A percentile compares a stretch with the other conserved stretches of the same genome.
Conservation (phyloP, 2,797 vertebrate genomes). For the Platyrinchus mystaceus region DNA sequence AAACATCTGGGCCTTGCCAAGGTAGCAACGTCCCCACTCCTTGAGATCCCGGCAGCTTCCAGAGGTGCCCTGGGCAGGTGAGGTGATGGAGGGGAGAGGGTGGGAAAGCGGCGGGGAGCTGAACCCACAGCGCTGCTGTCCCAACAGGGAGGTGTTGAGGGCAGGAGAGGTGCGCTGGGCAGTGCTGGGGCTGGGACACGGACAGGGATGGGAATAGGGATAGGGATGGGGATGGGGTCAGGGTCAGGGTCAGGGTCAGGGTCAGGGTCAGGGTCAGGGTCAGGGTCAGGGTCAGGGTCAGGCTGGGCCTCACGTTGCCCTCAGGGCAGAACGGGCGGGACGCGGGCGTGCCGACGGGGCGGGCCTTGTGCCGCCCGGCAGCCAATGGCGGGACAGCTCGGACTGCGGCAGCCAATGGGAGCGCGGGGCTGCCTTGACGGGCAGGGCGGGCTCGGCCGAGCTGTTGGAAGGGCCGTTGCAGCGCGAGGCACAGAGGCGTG, state of each 20-base stretch:
- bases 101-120: neutral
- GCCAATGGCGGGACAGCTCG: neutral
- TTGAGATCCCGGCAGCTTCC: neutral
- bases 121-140: neutral
- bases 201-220: neutral
- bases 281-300: too few species aligned
- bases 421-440: neutral
- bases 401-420: neutral
- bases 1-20: neutral
- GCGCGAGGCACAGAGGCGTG: neutral
- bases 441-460: neutral
- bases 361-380: neutral
- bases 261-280: too few species aligned
- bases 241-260: too few species aligned
- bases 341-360: neutral
- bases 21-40: neutral
- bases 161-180: too few species aligned
- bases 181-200: fast-evolving
- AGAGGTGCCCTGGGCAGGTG: neutral
- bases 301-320: neutral
- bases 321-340: fast-evolving
- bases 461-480: neutral
- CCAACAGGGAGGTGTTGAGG: fast-evolving
- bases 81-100: neutral
- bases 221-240: too few species aligned